These are phyloP conservation scores for Aporrectodea caliginosa DNA, from an alignment of 1,140 invertebrate genomes.

Conservation along the genomic window DNA sequence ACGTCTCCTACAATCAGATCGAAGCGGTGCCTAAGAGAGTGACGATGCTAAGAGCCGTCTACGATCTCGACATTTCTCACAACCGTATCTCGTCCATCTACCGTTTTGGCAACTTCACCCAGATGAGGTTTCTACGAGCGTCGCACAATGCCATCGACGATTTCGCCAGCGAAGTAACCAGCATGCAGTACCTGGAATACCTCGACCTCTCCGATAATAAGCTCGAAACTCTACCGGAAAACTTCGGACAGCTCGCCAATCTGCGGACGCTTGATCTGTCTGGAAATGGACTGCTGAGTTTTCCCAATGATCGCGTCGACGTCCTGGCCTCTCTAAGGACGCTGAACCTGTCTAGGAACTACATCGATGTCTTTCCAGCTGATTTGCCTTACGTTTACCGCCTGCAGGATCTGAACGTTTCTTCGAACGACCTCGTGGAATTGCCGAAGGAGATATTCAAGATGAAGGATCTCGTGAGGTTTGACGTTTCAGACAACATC, in stretches of 20 bases:
- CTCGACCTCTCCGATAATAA: slow-evolving; percentile 42
- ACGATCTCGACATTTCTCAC: slow-evolving; percentile 45
- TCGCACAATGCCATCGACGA: slow-evolving; percentile 45
- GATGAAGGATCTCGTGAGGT: slow-evolving; percentile 43
- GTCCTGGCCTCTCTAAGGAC: slow-evolving; percentile 45
- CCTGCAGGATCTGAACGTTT: slow-evolving; percentile 9
- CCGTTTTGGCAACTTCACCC: slow-evolving; percentile 38
- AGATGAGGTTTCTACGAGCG: slow-evolving; percentile 39
- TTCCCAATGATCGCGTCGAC: slow-evolving; percentile 50
- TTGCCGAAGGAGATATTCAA: slow-evolving; percentile 46
- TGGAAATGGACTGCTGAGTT: slow-evolving; percentile 46
- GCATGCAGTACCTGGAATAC: slow-evolving; percentile 41
- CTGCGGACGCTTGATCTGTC: slow-evolving; percentile 32
- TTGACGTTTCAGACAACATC: slow-evolving; percentile 51
- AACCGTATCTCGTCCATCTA: slow-evolving; percentile 45
- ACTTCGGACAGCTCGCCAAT: slow-evolving; percentile 22
- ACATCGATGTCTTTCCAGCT: slow-evolving; percentile 48
- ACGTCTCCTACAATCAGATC: slow-evolving; percentile 46
- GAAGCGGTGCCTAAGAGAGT: slow-evolving; percentile 41
- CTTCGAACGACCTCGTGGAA: slow-evolving; percentile 40
- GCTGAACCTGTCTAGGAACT: slow-evolving; percentile 47
- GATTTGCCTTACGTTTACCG: slow-evolving; percentile 51
- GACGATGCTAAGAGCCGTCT: slow-evolving; percentile 45
- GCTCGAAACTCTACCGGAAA: slow-evolving; percentile 25
- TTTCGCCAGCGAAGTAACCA: slow-evolving; percentile 39